Base-by-base conservation (phyloP, 2,888 invertebrate species). In the Suillia variegata region DNA sequence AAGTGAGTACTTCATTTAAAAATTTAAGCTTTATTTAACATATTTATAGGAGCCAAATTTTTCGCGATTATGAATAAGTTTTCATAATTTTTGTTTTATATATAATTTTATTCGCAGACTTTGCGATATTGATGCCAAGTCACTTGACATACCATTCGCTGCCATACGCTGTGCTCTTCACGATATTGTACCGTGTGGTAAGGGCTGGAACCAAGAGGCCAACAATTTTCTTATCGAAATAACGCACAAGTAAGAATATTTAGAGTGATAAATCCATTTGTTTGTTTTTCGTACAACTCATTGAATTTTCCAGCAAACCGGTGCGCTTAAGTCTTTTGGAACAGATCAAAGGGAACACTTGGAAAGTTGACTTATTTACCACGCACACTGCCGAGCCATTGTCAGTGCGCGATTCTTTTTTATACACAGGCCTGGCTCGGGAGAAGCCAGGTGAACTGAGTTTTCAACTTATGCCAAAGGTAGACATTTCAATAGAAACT, bases 101-200 rank as follows among this genome's bases (percentile, higher is more conserved):
- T 10, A 38, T 4, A n/a, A n/a, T 38, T 47, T 62, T 52, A 45
- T 26, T 73, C 80, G 45, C 64, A 88, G 85, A 57, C 80, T 86
- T 53, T 83, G 83, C 33, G 77, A 83, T 24, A 75, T 89, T 24
- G 84, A 84, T 1, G 75, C 83, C 0, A 77, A 77, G 8, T 71
- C 85, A 38, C 77, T 82, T 18, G 73, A 78, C 1, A 80, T 84
- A 1, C 84, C 83, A 2, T 84, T 85, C 1, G 82, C 87, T 51
- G 88, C 88, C 0, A 78, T 86, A 2, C 83, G 85, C 59, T 91
- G 91, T 71, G 80, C 83, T 2, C 75, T 91, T 24, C 80, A 83
- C 34, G 87, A 88, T 62, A 80, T 88, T 61, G 76, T 78, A 50
- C 88, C 89, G 0, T 78, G 75, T 1, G 74, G 76, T 1, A 62